Evolutionary conservation across 2,888 invertebrate genomes (phyloP).

Genomic region (Noctua comes): DNA sequence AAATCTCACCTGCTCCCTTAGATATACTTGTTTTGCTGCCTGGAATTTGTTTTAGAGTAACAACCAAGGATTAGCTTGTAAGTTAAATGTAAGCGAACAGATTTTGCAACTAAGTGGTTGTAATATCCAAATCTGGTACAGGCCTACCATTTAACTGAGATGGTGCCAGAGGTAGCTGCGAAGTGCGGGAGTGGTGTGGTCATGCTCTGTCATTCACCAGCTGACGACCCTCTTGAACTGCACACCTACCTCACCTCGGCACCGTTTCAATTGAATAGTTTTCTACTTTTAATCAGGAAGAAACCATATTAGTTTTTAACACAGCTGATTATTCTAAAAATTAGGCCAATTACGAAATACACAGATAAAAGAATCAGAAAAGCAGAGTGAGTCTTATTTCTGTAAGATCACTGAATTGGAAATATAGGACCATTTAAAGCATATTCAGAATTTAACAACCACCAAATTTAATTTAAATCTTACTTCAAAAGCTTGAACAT

Average conservation of each 20-base stretch:
- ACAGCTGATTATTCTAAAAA: too few species aligned
- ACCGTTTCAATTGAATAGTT: background rate
- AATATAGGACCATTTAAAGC: background rate
- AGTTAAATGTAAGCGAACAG: background rate
- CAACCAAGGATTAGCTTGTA: background rate
- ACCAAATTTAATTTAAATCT: slow-evolving; percentile 6
- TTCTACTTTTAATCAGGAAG: background rate
- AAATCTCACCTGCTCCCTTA: slow-evolving; percentile 81
- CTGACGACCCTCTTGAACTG: background rate
- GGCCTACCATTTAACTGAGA: background rate
- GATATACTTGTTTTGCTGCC: slow-evolving; percentile 76
- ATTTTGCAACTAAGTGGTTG: background rate
- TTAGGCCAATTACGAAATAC: background rate
- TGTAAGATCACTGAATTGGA: background rate
- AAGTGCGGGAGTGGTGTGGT: background rate
- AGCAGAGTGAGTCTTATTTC: background rate
- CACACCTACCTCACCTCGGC: background rate
- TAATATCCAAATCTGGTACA: background rate
- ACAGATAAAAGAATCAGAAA: background rate
- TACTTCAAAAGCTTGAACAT: slow-evolving; percentile 78
- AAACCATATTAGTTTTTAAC: background rate
- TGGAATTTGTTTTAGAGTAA: slow-evolving; percentile 58
- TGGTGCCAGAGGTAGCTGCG: background rate
- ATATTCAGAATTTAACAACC: background rate
- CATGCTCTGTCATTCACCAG: background rate